Evolutionary conservation across 1,140 invertebrate species (phyloP), one percentile per base, ranked within the genome.

Genomic region (Carcinoscorpius rotundicauda): DNA sequence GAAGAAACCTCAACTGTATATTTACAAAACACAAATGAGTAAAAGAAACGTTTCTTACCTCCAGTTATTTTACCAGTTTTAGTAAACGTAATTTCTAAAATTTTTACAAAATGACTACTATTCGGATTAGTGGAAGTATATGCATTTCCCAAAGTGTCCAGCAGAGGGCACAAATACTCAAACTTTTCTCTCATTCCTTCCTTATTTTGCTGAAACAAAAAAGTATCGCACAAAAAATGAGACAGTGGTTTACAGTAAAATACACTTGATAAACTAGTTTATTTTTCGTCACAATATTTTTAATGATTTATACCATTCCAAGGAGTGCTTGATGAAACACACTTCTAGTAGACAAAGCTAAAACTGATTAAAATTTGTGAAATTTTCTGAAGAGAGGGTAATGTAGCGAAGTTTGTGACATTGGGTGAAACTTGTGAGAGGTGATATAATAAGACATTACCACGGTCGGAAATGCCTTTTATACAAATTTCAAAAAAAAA

Each of bases 111-210:
- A 62, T 89, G 80, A 57, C 87, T 89, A 49, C 88, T 89, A 74
- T 91, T 91, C 6, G 86, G 84, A 73, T 91, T 91, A 63, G 90
- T 89, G 6, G 85, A 85, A 2, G 88, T 91, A 56, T 82, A 82
- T 4, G 89, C 88, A 77, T 91, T 91, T 4, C 89, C 89, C 76
- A 93, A 91, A 5, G 88, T 86, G 74, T 91, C 89, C 87, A 92
- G 89, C 64, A 91, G 84, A 1, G 88, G 87, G 77, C 91, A 91
- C 29, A 89, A 85, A 76, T 87, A 84, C 3, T 91, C 79, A 64
- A 91, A 89, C 73, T 86, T 83, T 64, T 90, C 85, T 3, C 60
- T 64, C 75, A 69, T 69, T 49, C 48, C 62, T 3, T 57, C 29
- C n/a, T 11, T 52, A 49, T 58, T 48, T 4, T 61, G 66, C 67